A percentile compares a stretch with the other conserved stretches of the same genome.
phyloP scores from a whole-genome alignment of 2,888 invertebrate species.

The Pseudoips prasinana region DNA sequence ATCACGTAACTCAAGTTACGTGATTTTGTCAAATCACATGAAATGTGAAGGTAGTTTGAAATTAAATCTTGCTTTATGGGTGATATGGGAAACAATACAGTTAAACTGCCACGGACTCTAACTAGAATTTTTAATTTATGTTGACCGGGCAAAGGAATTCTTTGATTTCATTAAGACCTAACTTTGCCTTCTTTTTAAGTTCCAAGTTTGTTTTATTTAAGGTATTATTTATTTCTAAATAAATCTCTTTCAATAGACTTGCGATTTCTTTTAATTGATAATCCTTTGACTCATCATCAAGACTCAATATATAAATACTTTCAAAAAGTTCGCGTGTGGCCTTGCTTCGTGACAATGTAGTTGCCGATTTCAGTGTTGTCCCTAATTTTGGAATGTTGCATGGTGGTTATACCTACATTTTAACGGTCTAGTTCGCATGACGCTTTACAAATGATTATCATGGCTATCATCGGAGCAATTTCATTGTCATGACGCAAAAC shows the following conservation, averaged over 20 bases:
- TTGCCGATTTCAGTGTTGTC: conserved; percentile 73
- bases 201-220: too few species aligned
- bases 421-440: conserved; percentile 65
- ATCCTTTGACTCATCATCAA: conserved; percentile 42
- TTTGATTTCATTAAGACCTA: too few species aligned
- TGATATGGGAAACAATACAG: too few species aligned
- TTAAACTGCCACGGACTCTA: too few species aligned
- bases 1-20: neutral
- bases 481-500: conserved; percentile 80
- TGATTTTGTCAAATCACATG: neutral
- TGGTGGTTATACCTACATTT: conserved; percentile 44
- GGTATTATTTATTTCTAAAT: too few species aligned
- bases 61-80: too few species aligned
- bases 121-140: too few species aligned
- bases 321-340: conserved; percentile 49
- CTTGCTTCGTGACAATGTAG: conserved; percentile 83
- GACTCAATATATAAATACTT: conserved; percentile 26
- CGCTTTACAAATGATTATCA: conserved; percentile 68
- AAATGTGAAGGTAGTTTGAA: too few species aligned
- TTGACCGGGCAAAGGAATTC: too few species aligned
- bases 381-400: conserved; percentile 74
- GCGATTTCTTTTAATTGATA: too few species aligned
- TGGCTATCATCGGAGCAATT: conserved; percentile 76
- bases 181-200: too few species aligned
- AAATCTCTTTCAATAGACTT: too few species aligned